Base-by-base conservation (phyloP, 2,888 invertebrate species). In the Agriopis leucophaearia region DNA sequence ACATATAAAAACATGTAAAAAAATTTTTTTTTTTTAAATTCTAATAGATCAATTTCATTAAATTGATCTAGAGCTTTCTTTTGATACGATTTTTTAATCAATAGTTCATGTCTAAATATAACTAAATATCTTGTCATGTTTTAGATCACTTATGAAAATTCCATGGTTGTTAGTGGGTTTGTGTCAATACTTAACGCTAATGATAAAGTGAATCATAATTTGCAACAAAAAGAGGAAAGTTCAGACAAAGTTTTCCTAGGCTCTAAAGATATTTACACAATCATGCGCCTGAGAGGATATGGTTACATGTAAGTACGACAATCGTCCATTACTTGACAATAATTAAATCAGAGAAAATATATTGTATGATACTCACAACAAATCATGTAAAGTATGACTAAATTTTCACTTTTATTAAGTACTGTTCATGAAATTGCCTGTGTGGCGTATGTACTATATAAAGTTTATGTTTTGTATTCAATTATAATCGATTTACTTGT, bases 221-320 rank as follows among this genome's bases (percentile, higher is more conserved):
- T 72, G 0, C 51, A 72, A 35, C 63, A 76, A 18, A 16, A 59
- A 13, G 64, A 72, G 36, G 67, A 63, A n/a, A 63, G 6, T 18
- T 4, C 72, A 0, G 61, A 74, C 44, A 72, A 75, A 3, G 51
- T 80, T 2, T 51, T 61, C 3, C 56, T 84, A 6, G 74, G 61
- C 13, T 40, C 73, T 44, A 59, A 79, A 45, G 84, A 83, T 40
- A 59, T 83, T 15, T 85, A 85, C 64, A 81, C 78, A 58, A 73
- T 80, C 0, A 72, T 84, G 72, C 71, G 76, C 18, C 40, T 78
- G 9, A 78, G 72, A 71, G 82, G 82, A 66, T 81, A 77, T 57
- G 68, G 64, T 9, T 83, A 80, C 59, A 78, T 64, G 84, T 85
- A 74, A 73, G 78, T 62, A 47, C 5, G 1, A 38, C 12, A 27